These are phyloP conservation scores for Notarius quadriscutis DNA, from an alignment of 2,113 vertebrate species.

Conservation along the genomic window DNA sequence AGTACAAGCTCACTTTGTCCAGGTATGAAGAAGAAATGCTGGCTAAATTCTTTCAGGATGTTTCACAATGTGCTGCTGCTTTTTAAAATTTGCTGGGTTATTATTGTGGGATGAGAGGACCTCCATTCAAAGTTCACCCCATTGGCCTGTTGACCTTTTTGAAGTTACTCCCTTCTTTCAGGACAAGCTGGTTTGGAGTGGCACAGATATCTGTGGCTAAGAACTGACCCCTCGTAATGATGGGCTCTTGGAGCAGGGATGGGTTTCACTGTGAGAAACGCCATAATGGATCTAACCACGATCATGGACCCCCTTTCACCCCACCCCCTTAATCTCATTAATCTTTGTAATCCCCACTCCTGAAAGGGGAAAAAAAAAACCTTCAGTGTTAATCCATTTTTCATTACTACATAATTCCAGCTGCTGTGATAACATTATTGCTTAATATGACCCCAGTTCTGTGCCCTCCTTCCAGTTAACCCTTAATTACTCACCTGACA, in stretches of 20 bases:
- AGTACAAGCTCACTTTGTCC: neutral
- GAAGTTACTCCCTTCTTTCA: conserved; percentile 45
- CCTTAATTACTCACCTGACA: neutral
- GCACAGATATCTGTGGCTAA: conserved; percentile 46
- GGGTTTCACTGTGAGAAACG: conserved; percentile 40
- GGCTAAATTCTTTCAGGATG: neutral
- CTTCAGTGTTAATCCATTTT: neutral
- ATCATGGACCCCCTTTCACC: neutral
- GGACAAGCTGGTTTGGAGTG: conserved; percentile 46
- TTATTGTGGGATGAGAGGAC: neutral
- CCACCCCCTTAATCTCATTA: conserved; percentile 25
- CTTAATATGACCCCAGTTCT: conserved; percentile 20
- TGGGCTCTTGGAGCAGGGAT: conserved; percentile 30
- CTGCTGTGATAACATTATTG: neutral
- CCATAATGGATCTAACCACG: conserved; percentile 13
- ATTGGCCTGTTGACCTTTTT: conserved; percentile 34
- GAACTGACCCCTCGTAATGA: conserved; percentile 39
- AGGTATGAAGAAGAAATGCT: neutral
- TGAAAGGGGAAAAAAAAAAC: neutral
- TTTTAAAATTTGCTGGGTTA: neutral
- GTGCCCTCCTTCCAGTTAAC: conserved; percentile 29
- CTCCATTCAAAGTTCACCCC: neutral
- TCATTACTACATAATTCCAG: conserved; percentile 24
- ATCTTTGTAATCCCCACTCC: neutral
- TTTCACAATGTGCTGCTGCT: neutral